Conservation (phyloP, 2,113 vertebrate genomes). For the Anguilla japonica region DNA sequence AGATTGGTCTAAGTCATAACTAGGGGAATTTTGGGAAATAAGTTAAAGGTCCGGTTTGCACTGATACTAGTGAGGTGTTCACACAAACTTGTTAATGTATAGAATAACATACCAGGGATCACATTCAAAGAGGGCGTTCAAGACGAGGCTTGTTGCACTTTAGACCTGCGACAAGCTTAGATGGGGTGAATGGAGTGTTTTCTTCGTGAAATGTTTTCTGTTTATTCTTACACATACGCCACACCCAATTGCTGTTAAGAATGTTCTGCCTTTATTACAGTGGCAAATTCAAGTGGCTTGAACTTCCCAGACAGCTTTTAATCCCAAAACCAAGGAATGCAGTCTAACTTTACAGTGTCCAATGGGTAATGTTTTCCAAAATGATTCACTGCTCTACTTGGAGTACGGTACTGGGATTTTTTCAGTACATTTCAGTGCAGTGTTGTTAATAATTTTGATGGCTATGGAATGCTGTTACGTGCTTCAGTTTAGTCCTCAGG, state of each 20-base stretch:
- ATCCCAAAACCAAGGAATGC: too few species aligned
- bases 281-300: too few species aligned
- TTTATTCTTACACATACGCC: not conserved
- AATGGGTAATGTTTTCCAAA: too few species aligned
- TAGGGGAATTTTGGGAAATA: too few species aligned
- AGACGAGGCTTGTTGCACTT: not conserved
- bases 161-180: not conserved
- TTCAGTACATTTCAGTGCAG: too few species aligned
- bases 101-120: not conserved
- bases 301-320: too few species aligned
- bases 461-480: too few species aligned
- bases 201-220: not conserved
- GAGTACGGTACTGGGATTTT: too few species aligned
- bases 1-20: not conserved
- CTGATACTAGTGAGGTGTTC: not conserved
- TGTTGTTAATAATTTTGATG: too few species aligned
- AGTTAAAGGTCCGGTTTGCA: not conserved
- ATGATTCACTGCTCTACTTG: too few species aligned
- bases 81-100: not conserved
- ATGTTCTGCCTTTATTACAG: not conserved
- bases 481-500: too few species aligned
- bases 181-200: not conserved
- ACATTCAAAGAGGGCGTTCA: not conserved
- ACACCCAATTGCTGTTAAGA: not conserved
- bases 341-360: too few species aligned